These are phyloP conservation scores for Trachelus stipa DNA, from an alignment of 2,888 invertebrate genomes.

Conservation along the genomic window DNA sequence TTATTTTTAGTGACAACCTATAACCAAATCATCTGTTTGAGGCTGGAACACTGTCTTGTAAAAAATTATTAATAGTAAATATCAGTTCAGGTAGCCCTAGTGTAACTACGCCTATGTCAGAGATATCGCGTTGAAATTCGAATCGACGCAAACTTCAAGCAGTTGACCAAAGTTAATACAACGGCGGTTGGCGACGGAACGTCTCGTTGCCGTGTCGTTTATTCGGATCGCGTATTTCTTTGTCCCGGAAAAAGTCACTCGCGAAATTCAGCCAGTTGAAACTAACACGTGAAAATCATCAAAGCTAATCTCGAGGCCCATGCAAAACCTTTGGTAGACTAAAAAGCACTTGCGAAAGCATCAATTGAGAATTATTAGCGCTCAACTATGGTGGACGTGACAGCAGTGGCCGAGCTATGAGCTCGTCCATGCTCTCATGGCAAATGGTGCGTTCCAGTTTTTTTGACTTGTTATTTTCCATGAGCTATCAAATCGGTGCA, in stretches of 20 bases:
- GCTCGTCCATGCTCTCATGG: constrained; percentile 31
- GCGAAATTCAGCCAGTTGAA: constrained; percentile 18
- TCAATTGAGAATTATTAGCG: not conserved
- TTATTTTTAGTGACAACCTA: not conserved
- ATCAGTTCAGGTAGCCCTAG: not conserved
- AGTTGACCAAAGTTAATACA: constrained; percentile 29
- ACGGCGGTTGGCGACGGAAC: constrained; percentile 30
- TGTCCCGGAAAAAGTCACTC: constrained; percentile 28
- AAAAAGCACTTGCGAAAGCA: not conserved
- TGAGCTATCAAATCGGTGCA: not conserved
- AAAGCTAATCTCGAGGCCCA: not conserved
- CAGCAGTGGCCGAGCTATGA: constrained; percentile 37
- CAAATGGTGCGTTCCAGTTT: constrained; percentile 31
- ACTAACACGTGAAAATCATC: not conserved
- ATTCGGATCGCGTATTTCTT: constrained; percentile 22
- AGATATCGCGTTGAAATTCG: constrained; percentile 15
- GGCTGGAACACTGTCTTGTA: not conserved
- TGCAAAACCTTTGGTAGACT: not conserved
- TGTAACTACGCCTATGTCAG: constrained; percentile 32
- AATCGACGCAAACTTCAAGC: constrained; percentile 29
- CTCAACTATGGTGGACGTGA: constrained; percentile 32
- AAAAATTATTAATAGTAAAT: not conserved
- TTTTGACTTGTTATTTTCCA: not conserved
- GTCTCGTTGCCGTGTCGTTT: constrained; percentile 23
- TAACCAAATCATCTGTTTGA: not conserved